A percentile compares a stretch with the other conserved stretches of the same genome.
These are phyloP conservation scores for Fundulus diaphanus DNA, from an alignment of 2,797 vertebrate species.

Conservation along the genomic window DNA sequence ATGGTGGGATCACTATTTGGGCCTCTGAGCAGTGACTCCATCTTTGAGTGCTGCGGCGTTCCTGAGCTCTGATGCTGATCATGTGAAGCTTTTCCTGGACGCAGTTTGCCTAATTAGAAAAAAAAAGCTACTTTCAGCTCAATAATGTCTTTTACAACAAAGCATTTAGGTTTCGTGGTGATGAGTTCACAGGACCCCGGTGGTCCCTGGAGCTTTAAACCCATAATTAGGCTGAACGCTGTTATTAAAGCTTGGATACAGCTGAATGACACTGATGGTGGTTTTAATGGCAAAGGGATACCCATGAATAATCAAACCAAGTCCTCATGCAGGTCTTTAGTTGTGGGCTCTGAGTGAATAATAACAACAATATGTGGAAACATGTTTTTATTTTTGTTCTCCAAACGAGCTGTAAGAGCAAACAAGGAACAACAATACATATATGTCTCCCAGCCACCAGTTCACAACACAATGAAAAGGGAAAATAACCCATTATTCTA, in stretches of 20 bases:
- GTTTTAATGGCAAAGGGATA: not conserved
- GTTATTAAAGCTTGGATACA: not conserved
- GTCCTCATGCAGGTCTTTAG: not conserved
- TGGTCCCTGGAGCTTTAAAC: not conserved
- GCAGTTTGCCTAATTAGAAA: not conserved
- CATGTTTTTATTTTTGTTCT: not conserved
- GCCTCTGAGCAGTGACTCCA: not conserved
- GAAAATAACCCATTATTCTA: too few species aligned
- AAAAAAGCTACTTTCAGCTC: not conserved
- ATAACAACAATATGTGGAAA: not conserved
- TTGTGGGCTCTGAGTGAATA: not conserved
- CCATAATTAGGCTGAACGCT: not conserved
- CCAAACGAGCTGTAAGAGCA: too few species aligned
- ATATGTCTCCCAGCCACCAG: too few species aligned
- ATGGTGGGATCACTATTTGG: slow-evolving; percentile 11
- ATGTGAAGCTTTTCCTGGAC: not conserved
- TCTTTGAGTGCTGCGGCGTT: not conserved
- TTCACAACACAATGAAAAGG: too few species aligned
- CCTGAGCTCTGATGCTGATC: not conserved
- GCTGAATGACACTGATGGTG: not conserved
- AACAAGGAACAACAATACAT: too few species aligned
- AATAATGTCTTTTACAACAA: not conserved
- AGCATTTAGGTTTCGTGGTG: not conserved
- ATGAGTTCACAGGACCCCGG: not conserved
- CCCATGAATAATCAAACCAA: not conserved